Percentiles rank a stretch among this genome's conserved stretches.
These are phyloP conservation scores for Urocitellus parryii DNA, from an alignment of 2,113 vertebrate species.

Conservation along the genomic window DNA sequence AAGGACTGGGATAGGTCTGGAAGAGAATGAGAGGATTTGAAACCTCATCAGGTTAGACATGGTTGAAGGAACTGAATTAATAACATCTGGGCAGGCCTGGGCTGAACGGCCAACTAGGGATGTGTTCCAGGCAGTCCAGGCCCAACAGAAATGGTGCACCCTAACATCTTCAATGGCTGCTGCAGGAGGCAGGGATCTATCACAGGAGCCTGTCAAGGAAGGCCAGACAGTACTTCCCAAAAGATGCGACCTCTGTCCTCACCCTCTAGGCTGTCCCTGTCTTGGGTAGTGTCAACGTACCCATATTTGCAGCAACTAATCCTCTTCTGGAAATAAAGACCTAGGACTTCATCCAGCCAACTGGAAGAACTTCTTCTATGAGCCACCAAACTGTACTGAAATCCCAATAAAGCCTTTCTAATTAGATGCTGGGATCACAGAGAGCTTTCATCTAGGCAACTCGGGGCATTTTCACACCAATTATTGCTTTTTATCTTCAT, in stretches of 20 bases:
- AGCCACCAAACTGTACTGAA: too few species aligned
- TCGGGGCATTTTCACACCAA: too few species aligned
- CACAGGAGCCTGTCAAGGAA: background rate
- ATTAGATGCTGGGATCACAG: too few species aligned
- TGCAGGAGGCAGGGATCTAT: background rate
- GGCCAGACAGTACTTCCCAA: background rate
- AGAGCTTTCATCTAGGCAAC: too few species aligned
- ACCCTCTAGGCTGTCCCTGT: background rate
- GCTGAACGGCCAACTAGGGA: background rate
- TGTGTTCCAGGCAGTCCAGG: rapidly evolving
- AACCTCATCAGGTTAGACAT: background rate
- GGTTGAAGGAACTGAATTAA: background rate
- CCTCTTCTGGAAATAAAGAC: constrained; percentile 21
- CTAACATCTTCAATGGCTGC: background rate
- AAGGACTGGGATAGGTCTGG: background rate
- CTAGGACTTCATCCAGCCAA: background rate
- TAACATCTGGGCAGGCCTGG: rapidly evolving
- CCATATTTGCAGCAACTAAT: background rate
- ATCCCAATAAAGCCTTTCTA: too few species aligned
- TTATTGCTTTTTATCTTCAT: too few species aligned
- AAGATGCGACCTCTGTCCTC: rapidly evolving
- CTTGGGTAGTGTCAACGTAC: background rate
- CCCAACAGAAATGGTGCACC: background rate
- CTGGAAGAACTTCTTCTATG: too few species aligned
- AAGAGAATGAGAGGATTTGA: background rate